Conservation (phyloP, 1,140 invertebrate genomes). For the Yoshiicerus persimilis region DNA sequence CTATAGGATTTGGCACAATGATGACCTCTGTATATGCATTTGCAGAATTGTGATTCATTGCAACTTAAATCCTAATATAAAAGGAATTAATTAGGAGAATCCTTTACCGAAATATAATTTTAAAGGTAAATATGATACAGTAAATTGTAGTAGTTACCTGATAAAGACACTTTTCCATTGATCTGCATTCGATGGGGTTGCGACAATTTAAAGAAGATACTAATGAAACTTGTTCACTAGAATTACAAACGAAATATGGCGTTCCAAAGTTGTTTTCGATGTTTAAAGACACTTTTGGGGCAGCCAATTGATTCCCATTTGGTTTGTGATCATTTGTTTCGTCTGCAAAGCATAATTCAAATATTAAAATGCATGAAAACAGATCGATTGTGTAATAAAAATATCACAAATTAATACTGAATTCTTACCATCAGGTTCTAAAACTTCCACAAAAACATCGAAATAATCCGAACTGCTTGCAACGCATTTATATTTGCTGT, state of each 20-base stretch:
- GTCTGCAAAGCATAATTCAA: background rate
- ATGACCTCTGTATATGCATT: background rate
- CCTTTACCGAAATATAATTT: background rate
- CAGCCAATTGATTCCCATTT: background rate
- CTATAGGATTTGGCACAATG: background rate
- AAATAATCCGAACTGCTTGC: slow-evolving; percentile 8
- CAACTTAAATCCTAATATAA: background rate
- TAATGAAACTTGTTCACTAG: background rate
- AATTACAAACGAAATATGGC: slow-evolving; percentile 6
- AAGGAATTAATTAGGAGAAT: too few species aligned
- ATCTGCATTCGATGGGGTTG: slow-evolving; percentile 28
- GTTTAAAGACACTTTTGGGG: background rate
- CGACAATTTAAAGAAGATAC: slow-evolving; percentile 13
- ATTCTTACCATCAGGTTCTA: background rate
- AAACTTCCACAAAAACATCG: background rate
- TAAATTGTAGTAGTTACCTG: background rate
- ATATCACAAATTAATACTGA: background rate
- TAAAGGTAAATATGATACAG: background rate
- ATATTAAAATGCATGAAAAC: background rate
- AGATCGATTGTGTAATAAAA: background rate
- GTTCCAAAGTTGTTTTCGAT: background rate
- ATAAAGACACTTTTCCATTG: slow-evolving; percentile 1
- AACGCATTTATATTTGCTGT: slow-evolving; percentile 37
- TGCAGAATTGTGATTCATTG: background rate
- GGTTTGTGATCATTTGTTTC: background rate